Conservation (phyloP, 2,888 invertebrate species). For the Steinernema carpocapsae region DNA sequence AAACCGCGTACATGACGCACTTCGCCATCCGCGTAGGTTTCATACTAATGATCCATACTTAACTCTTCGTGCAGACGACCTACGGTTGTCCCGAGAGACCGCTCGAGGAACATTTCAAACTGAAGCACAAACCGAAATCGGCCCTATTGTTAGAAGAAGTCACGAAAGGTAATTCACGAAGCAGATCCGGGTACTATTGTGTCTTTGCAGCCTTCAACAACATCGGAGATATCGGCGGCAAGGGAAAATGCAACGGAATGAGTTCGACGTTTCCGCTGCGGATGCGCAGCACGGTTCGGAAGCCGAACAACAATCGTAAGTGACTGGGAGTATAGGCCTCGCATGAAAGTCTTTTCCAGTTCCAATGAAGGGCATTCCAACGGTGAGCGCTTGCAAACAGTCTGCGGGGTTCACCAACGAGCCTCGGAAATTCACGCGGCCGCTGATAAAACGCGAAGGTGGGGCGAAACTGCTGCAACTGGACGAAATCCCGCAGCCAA, state of each 20-base stretch:
- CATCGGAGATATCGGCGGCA: constrained; percentile 1
- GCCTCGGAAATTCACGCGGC: constrained; percentile 57
- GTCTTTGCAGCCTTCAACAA: constrained; percentile 2
- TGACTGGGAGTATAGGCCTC: constrained; percentile 27
- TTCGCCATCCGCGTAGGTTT: constrained; percentile 30
- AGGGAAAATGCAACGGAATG: constrained; percentile 43
- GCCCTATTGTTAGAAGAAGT: constrained; percentile 42
- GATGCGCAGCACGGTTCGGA: constrained; percentile 46
- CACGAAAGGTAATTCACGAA: constrained; percentile 40
- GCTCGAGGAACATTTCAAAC: constrained; percentile 45
- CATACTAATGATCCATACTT: too few species aligned
- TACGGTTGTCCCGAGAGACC: constrained; percentile 40
- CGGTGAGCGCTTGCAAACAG: constrained; percentile 46
- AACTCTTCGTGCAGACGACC: neutral
- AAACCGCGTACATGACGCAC: constrained; percentile 26
- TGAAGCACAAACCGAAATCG: constrained; percentile 44
- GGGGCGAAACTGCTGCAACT: constrained; percentile 52
- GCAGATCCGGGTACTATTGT: neutral
- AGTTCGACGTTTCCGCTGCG: constrained; percentile 47
- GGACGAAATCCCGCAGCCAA: constrained; percentile 51
- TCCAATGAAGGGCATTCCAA: constrained; percentile 54
- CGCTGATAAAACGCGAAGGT: constrained; percentile 48
- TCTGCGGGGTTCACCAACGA: constrained; percentile 57
- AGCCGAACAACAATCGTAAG: constrained; percentile 47
- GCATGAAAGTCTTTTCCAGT: constrained; percentile 42